phyloP scores from a whole-genome alignment of 2,888 invertebrate genomes.

The Kryphioiulus occultus region DNA sequence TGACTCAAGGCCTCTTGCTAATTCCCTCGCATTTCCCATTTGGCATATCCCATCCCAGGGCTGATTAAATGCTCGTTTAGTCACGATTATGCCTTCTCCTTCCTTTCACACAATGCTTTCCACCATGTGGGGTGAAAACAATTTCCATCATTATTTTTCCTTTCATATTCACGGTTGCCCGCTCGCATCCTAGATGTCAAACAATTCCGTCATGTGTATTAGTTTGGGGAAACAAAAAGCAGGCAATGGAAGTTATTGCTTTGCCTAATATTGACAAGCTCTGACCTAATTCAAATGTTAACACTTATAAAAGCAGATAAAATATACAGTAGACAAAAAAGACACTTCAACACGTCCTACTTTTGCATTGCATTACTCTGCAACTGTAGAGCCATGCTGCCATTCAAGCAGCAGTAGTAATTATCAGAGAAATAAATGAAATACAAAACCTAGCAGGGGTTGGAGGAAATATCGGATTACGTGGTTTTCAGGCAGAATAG shows the following conservation, averaged over 20 bases:
- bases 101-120: constrained; percentile 26
- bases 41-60: constrained; percentile 8
- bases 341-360: not conserved
- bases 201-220: not conserved
- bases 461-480: constrained; percentile 2
- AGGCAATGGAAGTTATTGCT: not conserved
- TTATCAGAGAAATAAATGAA: not conserved
- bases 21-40: not conserved
- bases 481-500: not conserved
- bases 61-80: constrained; percentile 29
- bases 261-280: not conserved
- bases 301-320: not conserved
- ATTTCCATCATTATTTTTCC: constrained; percentile 21
- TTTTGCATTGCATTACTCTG: not conserved
- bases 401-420: not conserved
- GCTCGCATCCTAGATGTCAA: not conserved
- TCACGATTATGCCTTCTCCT: constrained; percentile 35
- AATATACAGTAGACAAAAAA: not conserved
- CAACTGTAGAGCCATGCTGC: not conserved
- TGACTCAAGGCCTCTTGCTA: not conserved
- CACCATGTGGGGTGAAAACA: not conserved
- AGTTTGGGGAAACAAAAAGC: not conserved
- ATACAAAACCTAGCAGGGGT: not conserved
- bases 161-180: not conserved
- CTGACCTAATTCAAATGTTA: not conserved